Evolutionary conservation across 2,888 invertebrate genomes (phyloP).

Genomic region (Plebejus anna): DNA sequence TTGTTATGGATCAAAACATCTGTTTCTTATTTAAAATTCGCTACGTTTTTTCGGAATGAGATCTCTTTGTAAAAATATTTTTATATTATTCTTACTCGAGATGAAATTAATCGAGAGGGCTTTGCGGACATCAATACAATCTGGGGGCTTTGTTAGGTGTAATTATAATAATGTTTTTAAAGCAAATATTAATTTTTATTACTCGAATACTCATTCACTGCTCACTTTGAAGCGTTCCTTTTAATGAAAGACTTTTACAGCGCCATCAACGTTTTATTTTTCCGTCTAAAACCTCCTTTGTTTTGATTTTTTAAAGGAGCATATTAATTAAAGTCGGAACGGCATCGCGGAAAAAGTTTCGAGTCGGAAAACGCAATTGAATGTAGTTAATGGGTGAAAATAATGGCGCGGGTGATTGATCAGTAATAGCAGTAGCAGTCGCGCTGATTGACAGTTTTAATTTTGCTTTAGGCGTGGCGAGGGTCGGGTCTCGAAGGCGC

Average conservation of each 20-base stretch:
- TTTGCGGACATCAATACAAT: conserved; percentile 72
- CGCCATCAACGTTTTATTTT: conserved; percentile 36
- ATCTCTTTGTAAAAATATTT: conserved; percentile 44
- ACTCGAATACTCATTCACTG: conserved; percentile 50
- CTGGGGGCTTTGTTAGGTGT: conserved; percentile 68
- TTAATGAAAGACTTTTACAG: conserved; percentile 34
- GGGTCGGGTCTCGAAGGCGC: conserved; percentile 44
- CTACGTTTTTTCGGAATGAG: conserved; percentile 52
- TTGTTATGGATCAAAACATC: conserved; percentile 46
- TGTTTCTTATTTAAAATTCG: conserved; percentile 54
- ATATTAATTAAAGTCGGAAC: conserved; percentile 25
- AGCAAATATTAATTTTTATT: conserved; percentile 75
- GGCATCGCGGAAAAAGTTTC: conserved; percentile 8
- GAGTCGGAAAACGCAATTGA: conserved; percentile 59
- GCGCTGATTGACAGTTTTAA: conserved; percentile 73
- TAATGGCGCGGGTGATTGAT: conserved; percentile 68
- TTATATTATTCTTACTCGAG: conserved; percentile 61
- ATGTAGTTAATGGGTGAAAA: conserved; percentile 69
- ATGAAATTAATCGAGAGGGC: conserved; percentile 70
- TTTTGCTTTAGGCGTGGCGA: conserved; percentile 43
- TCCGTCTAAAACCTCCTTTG: conserved; percentile 32
- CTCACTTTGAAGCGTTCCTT: conserved; percentile 58
- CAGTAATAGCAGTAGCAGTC: conserved; percentile 55
- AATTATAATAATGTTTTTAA: conserved; percentile 70
- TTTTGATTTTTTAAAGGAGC: conserved; percentile 32